Conservation (phyloP, 2,888 invertebrate genomes). For the Lottia gigantea region DNA sequence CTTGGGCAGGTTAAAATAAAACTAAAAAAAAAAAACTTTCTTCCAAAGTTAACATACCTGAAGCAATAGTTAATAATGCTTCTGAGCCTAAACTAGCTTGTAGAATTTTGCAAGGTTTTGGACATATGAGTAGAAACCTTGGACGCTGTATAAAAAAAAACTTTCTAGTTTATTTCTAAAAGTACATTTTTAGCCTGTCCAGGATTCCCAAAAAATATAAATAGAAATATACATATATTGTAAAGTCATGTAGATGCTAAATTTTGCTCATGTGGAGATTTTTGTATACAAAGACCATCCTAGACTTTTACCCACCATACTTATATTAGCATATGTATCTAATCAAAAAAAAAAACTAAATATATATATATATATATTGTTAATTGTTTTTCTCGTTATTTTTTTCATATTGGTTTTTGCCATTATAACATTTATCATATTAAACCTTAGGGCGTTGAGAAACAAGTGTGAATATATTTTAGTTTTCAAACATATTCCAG, state of each 20-base stretch:
- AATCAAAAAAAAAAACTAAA: constrained; percentile 25
- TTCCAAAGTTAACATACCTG: too few relatives aligned
- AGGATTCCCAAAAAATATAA: background rate
- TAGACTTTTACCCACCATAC: constrained; percentile 35
- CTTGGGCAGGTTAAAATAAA: too few relatives aligned
- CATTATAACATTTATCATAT: constrained; percentile 22
- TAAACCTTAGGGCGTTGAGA: constrained; percentile 29
- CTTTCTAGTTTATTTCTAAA: too few relatives aligned
- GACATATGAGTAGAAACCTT: too few relatives aligned
- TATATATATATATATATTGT: constrained; percentile 10
- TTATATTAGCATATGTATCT: constrained; percentile 32
- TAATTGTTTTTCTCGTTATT: constrained; percentile 23
- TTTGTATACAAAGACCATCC: constrained; percentile 21
- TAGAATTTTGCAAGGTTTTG: too few relatives aligned
- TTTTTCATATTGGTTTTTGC: constrained; percentile 22
- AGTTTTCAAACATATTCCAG: constrained; percentile 45
- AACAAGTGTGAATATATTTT: constrained; percentile 33
- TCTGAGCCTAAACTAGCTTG: too few relatives aligned
- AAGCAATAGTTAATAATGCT: too few relatives aligned
- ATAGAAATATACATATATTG: constrained; percentile 1
- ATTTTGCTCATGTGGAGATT: constrained; percentile 36
- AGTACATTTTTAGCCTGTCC: too few relatives aligned
- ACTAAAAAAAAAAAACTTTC: too few relatives aligned
- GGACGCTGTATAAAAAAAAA: too few relatives aligned
- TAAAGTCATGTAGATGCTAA: constrained; percentile 17